phyloP scores from a whole-genome alignment of 2,113 vertebrate genomes.

The Antechinus stuartii region DNA sequence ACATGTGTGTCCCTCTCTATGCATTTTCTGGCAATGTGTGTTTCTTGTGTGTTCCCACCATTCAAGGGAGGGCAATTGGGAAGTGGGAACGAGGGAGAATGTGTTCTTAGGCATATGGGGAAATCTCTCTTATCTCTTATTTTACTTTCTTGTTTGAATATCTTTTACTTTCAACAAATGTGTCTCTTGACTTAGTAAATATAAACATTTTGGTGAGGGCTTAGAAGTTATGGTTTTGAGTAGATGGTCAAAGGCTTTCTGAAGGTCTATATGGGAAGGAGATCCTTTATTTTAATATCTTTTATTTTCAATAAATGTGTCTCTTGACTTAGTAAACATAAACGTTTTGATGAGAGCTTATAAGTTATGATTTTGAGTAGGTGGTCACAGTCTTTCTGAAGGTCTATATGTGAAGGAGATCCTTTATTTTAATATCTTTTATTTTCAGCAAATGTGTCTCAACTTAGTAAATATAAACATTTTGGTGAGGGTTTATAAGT shows the following conservation, averaged over 20 bases:
- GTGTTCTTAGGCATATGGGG: not conserved
- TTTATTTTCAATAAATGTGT: not conserved
- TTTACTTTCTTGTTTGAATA: not conserved
- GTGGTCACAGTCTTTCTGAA: not conserved
- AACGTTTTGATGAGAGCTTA: not conserved
- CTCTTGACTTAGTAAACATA: not conserved
- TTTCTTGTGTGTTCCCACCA: not conserved
- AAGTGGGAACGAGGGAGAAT: not conserved
- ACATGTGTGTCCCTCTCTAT: not conserved
- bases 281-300: not conserved
- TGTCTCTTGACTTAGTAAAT: not conserved
- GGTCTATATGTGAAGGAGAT: not conserved
- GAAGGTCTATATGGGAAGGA: not conserved
- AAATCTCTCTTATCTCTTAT: not conserved
- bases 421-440: not conserved
- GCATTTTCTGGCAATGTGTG: not conserved
- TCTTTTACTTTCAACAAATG: not conserved
- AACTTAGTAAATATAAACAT: not conserved
- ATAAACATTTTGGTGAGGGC: not conserved
- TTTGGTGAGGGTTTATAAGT: not conserved
- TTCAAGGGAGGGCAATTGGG: not conserved
- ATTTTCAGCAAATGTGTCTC: not conserved
- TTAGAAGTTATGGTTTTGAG: not conserved
- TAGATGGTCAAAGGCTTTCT: not conserved
- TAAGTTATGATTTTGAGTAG: not conserved